phyloP scores from a whole-genome alignment of 1,140 invertebrate species.

The Leucophenga varia region DNA sequence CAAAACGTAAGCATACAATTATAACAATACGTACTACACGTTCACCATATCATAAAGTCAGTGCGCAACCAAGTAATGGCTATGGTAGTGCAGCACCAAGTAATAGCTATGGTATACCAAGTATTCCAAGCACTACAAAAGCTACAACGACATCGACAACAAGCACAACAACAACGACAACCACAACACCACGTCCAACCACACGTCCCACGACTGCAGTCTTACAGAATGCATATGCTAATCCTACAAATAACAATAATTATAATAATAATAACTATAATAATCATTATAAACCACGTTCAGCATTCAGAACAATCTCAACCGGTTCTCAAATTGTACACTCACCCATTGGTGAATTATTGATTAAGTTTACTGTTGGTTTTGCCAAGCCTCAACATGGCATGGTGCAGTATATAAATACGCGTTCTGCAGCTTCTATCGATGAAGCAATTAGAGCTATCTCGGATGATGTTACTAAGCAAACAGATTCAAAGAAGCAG shows the following conservation, averaged over 20 bases:
- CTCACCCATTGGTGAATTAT: conserved; percentile 43
- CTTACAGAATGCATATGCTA: too few relatives aligned
- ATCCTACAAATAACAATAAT: too few relatives aligned
- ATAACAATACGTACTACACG: conserved; percentile 4
- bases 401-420: too few relatives aligned
- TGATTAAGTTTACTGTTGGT: conserved; percentile 49
- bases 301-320: conserved; percentile 42
- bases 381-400: conserved; percentile 29
- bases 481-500: too few relatives aligned
- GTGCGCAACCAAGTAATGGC: too few relatives aligned
- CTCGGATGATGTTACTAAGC: conserved; percentile 25
- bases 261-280: too few relatives aligned
- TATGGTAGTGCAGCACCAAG: too few relatives aligned
- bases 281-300: too few relatives aligned
- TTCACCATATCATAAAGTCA: conserved; percentile 19
- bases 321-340: conserved; percentile 43
- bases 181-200: neutral
- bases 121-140: conserved; percentile 20
- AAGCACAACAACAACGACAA: conserved; percentile 3
- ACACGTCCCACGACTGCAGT: conserved; percentile 7
- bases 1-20: conserved; percentile 9
- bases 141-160: conserved; percentile 5
- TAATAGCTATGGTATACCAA: conserved; percentile 18
- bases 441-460: conserved; percentile 27
- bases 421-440: conserved; percentile 2